Percentiles rank a stretch among this genome's conserved stretches.
Evolutionary conservation across 2,888 invertebrate species (phyloP).

Genomic region (Erpobdella octoculata): DNA sequence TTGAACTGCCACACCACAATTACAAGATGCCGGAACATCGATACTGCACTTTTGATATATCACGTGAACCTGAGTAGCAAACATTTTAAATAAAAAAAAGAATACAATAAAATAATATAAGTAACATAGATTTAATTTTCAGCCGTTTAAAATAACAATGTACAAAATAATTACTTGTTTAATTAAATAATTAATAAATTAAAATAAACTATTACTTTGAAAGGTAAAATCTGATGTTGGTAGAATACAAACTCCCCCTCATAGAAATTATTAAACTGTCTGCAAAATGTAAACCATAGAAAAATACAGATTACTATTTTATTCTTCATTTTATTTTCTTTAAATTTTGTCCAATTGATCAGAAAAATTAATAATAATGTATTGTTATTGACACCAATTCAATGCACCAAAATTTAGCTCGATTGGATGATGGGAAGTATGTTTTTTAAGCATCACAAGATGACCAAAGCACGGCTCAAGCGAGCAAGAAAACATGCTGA

Average conservation of each 20-base stretch:
- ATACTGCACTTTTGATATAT: constrained; percentile 35
- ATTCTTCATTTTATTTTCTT: neutral
- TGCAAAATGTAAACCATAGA: too few species aligned
- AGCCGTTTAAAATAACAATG: neutral
- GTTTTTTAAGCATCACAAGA: too few species aligned
- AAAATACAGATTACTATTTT: neutral
- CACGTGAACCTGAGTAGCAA: constrained; percentile 36
- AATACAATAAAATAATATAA: neutral
- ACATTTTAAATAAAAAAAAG: neutral
- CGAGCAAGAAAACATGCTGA: too few species aligned
- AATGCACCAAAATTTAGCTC: too few species aligned
- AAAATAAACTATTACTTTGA: constrained; percentile 25
- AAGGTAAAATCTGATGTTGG: constrained; percentile 32
- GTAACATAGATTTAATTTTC: neutral
- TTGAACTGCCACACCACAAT: constrained; percentile 37
- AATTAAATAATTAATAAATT: neutral
- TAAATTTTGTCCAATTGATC: too few species aligned
- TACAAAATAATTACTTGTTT: neutral
- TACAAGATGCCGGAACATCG: constrained; percentile 35
- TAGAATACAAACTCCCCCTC: constrained; percentile 39
- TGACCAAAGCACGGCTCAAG: too few species aligned
- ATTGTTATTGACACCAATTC: too few species aligned
- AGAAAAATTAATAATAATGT: too few species aligned
- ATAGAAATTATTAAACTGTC: constrained; percentile 37
- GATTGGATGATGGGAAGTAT: too few species aligned